These are phyloP conservation scores for Lasius fuliginosus DNA, from an alignment of 2,888 invertebrate genomes.

Conservation along the genomic window DNA sequence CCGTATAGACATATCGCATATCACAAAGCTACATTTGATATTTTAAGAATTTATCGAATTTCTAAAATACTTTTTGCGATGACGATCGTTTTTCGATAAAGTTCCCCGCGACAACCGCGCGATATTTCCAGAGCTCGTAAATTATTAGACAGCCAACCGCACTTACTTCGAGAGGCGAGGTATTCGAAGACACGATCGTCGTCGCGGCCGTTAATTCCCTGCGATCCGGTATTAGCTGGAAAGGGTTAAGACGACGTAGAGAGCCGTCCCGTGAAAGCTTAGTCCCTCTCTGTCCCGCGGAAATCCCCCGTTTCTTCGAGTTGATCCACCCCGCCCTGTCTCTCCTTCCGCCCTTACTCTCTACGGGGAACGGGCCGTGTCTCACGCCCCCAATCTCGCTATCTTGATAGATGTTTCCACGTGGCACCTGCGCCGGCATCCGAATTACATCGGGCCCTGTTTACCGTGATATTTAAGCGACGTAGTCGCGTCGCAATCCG, in stretches of 20 bases:
- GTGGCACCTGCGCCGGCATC: conserved; percentile 83
- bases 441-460: conserved; percentile 80
- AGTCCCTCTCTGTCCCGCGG: conserved; percentile 68
- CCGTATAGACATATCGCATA: too few relatives aligned
- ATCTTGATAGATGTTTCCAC: conserved; percentile 84
- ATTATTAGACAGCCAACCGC: conserved; percentile 43
- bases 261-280: conserved; percentile 69
- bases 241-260: conserved; percentile 80
- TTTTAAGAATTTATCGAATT: conserved; percentile 10
- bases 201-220: conserved; percentile 74
- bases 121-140: conserved; percentile 38
- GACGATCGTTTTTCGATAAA: conserved; percentile 43
- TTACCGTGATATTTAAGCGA: conserved; percentile 77
- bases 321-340: conserved; percentile 68
- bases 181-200: conserved; percentile 55
- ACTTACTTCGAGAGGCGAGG: conserved; percentile 29
- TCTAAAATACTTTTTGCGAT: conserved; percentile 10
- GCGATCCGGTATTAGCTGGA: conserved; percentile 71
- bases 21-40: neutral
- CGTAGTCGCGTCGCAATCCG: conserved; percentile 47
- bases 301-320: conserved; percentile 75
- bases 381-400: conserved; percentile 77
- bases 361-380: conserved; percentile 63
- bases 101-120: neutral
- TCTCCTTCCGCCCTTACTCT: conserved; percentile 62